Conservation (phyloP, 2,797 vertebrate genomes). For the Thalassophryne amazonica region DNA sequence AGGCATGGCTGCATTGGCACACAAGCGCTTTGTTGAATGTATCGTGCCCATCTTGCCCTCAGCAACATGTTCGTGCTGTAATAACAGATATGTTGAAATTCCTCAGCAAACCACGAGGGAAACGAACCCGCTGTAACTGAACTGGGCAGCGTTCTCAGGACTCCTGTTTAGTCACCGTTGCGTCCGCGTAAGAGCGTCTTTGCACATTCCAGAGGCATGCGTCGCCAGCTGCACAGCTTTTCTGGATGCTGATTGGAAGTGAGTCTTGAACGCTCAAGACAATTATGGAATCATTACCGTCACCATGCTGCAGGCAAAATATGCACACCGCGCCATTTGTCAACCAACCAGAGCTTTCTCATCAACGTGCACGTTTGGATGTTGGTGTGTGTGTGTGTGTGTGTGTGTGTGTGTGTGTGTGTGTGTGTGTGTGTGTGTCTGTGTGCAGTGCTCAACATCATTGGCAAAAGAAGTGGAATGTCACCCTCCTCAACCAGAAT, state of each 20-base stretch:
- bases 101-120: conserved; percentile 26
- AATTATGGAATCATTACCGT: conserved; percentile 77
- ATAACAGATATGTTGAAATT: conserved; percentile 53
- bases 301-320: conserved; percentile 69
- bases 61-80: conserved; percentile 43
- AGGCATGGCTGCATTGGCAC: conserved; percentile 38
- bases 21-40: conserved; percentile 40
- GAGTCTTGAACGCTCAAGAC: conserved; percentile 73
- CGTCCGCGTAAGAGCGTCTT: conserved; percentile 17
- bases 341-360: conserved; percentile 62
- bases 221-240: conserved; percentile 63
- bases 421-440: background rate
- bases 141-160: conserved; percentile 34
- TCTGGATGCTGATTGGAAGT: conserved; percentile 75
- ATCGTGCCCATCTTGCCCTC: conserved; percentile 33
- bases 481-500: conserved; percentile 42
- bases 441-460: conserved; percentile 37
- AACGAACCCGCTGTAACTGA: conserved; percentile 14
- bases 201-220: conserved; percentile 53
- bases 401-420: conserved; percentile 6
- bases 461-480: conserved; percentile 70
- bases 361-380: conserved; percentile 67
- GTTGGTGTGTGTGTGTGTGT: conserved; percentile 45
- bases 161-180: conserved; percentile 36
- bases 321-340: conserved; percentile 75